Evolutionary conservation across 2,888 invertebrate genomes (phyloP), one percentile per base, ranked within the genome.

Genomic region (Dendrolimus houi): DNA sequence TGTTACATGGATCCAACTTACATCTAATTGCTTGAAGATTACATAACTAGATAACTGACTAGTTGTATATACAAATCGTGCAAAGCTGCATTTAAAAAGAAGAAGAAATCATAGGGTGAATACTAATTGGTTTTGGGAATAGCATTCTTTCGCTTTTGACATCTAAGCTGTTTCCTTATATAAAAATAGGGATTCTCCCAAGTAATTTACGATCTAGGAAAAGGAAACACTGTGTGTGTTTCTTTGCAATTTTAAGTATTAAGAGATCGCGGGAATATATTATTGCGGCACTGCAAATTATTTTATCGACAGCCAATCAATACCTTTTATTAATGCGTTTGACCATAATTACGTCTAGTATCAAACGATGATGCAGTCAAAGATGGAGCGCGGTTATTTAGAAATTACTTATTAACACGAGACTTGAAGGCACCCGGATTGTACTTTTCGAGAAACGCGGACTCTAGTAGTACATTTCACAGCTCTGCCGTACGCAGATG

Each of bases 201-300:
- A 58, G 59, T 68, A 66, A 58, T 58, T 60, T 62, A 60, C 70
- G 56, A 64, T 64, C 64, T 65, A 71, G 65, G 65, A 70, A 69
- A 55, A 66, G 64, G 64, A 59, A 64, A 66, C 60, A 60, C 64
- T 58, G 58, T 40, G 60, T 59, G 52, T 58, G 54, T 47, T 59
- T 47, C 54, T 52, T 29, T 55, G 52, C 52, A 57, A 47, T 58
- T 56, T 9, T 17, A 61, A 70, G 62, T 42, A 10, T 60, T n/a
- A 59, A 63, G 64, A 58, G 53, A 7, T 3, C 58, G 72, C 74
- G 69, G 53, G 9, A 41, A 13, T 29, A 29, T 29, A 29, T 6
- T 29, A 29, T 29, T 29, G 29, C 29, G 6, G 29, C 6, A 29
- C 29, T 29, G 29, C 29, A 29, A 29, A 29, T 3, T 17, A 58